These are phyloP conservation scores for Acleris holmiana DNA, from an alignment of 2,888 invertebrate species.

Conservation along the genomic window DNA sequence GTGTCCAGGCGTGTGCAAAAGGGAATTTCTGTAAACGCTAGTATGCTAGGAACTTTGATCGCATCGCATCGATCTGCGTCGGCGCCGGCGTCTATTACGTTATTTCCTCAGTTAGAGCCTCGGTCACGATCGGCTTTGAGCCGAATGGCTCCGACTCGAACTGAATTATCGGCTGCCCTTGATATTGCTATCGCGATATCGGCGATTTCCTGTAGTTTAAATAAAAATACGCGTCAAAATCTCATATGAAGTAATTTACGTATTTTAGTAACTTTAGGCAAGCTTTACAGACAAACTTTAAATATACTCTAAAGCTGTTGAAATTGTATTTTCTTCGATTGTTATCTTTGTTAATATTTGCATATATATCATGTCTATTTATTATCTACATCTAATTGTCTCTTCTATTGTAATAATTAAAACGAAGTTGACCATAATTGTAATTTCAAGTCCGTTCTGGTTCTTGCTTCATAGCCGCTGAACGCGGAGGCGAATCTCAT, in stretches of 20 bases:
- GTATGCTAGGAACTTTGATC: slow-evolving; percentile 25
- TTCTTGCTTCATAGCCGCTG: slow-evolving; percentile 19
- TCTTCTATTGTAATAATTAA: slow-evolving; percentile 12
- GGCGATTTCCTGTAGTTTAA: slow-evolving; percentile 30
- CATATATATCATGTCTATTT: too few relatives aligned
- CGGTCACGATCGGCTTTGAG: slow-evolving; percentile 62
- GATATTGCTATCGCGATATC: slow-evolving; percentile 45
- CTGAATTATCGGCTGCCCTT: slow-evolving; percentile 50
- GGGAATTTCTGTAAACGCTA: slow-evolving; percentile 9
- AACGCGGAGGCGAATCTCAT: slow-evolving; percentile 21
- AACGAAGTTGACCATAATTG: slow-evolving; percentile 17
- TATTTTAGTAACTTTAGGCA: too few relatives aligned
- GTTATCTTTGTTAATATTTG: too few relatives aligned
- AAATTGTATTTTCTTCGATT: too few relatives aligned
- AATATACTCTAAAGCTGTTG: too few relatives aligned
- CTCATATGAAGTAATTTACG: too few relatives aligned
- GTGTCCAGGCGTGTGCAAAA: not conserved
- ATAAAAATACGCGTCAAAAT: too few relatives aligned
- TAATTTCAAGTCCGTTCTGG: slow-evolving; percentile 25
- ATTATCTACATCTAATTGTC: too few relatives aligned
- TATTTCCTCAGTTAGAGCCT: slow-evolving; percentile 50
- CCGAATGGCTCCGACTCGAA: slow-evolving; percentile 50
- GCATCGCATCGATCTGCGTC: slow-evolving; percentile 25
- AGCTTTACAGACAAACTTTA: too few relatives aligned
- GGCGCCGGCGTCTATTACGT: slow-evolving; percentile 47